A percentile compares a stretch with the other conserved stretches of the same genome.
Evolutionary conservation across 2,888 invertebrate species (phyloP).

Genomic region (Drosophila phalerata): DNA sequence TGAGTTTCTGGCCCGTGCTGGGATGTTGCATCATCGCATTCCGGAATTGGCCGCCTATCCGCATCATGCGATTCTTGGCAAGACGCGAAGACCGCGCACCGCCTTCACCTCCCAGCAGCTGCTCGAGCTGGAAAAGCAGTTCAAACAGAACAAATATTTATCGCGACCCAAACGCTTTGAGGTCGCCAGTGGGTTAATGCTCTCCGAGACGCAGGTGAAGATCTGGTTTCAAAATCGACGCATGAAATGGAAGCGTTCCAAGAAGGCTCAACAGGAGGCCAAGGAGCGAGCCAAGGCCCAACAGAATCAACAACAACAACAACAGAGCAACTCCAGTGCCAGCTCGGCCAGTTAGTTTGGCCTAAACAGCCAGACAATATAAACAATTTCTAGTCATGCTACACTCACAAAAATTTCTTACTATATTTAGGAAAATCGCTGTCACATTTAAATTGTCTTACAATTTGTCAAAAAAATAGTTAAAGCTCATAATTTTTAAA

Average conservation of each 20-base stretch:
- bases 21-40: conserved; percentile 96
- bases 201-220: conserved; percentile 99
- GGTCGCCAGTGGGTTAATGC: conserved; percentile 98
- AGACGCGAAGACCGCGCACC: conserved; percentile 97
- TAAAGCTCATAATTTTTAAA: no score
- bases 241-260: conserved; percentile 99
- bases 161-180: conserved; percentile 99
- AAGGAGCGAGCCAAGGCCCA: conserved; percentile 86
- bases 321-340: conserved; percentile 43
- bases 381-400: conserved; percentile 67
- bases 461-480: no score
- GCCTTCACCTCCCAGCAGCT: conserved; percentile 99
- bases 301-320: conserved; percentile 67
- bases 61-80: conserved; percentile 93
- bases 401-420: neutral
- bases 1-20: conserved; percentile 96
- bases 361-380: neutral
- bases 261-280: conserved; percentile 96
- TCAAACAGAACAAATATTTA: conserved; percentile 99
- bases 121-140: conserved; percentile 98
- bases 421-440: neutral
- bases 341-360: conserved; percentile 62
- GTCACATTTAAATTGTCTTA: neutral
- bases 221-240: conserved; percentile 99
- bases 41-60: conserved; percentile 92